Evolutionary conservation across 1,140 invertebrate genomes (phyloP), one percentile per base, ranked within the genome.

Genomic region (Drosophila sucinea): DNA sequence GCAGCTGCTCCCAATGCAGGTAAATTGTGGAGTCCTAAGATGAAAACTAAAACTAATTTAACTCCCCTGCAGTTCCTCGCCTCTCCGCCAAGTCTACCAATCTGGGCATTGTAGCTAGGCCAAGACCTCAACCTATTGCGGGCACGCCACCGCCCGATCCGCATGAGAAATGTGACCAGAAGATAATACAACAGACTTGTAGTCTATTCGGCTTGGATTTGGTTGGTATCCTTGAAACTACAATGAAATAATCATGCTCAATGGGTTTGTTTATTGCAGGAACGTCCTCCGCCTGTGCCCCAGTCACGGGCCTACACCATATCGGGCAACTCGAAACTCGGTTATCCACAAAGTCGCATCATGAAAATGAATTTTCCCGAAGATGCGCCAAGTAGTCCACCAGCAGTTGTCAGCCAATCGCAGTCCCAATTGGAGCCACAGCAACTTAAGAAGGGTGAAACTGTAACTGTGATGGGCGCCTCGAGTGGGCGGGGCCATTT

Each of bases 281-380:
- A 98, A 93, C 94, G 96, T 71, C 97, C 97, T 10, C 97, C 97
- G 6, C 97, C 97, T 17, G 95, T 98, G 41, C 98, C 97, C 4
- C 96, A 96, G 3, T 96, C 96, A 81, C 94, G 97, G 73, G 95
- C 96, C 0, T 98, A 98, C 92, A 98, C 97, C 30, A 96, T 98
- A 41, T 94, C 96, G 32, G 97, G 97, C 67, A 98, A 98, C 92
- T 96, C 97, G n/a, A 98, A 98, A 93, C 92, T 98, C 65, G 95
- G 96, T 70, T 98, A 98, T 93, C 98, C 98, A 35, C 98, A 98
- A 93, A 97, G 95, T 62, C 94, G 98, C 87, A 93, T 97, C 29
- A 97, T 98, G 96, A 97, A 97, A 92, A 96, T 96, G 94, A 95
- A 96, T 72, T 98, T 96, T 93, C 96, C 96, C 4, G 94, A 94